Conservation (phyloP, 2,888 invertebrate genomes). For the Drosophila leonis region DNA sequence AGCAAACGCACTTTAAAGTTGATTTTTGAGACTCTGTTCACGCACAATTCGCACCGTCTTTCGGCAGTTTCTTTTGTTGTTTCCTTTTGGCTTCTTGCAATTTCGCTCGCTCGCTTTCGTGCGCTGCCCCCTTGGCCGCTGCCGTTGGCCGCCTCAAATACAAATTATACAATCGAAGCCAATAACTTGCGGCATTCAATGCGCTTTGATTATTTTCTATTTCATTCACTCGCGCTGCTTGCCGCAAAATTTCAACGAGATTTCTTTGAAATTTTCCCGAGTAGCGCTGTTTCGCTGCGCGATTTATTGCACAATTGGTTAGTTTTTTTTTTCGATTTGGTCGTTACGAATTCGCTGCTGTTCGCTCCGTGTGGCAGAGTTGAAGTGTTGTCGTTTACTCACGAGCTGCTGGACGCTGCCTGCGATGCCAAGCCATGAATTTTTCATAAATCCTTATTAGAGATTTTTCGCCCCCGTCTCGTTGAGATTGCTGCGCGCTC, state of each 20-base stretch:
- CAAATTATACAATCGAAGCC: conserved; percentile 71
- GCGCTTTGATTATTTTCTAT: conserved; percentile 6
- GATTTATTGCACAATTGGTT: conserved; percentile 63
- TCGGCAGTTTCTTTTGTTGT: not conserved
- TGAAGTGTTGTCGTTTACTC: conserved; percentile 84
- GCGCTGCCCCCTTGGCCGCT: conserved; percentile 57
- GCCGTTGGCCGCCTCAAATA: conserved; percentile 62
- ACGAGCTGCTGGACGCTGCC: conserved; percentile 75
- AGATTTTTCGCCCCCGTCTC: conserved; percentile 69
- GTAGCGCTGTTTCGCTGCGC: conserved; percentile 25
- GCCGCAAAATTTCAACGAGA: conserved; percentile 2
- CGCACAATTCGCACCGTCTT: conserved; percentile 17
- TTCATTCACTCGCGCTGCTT: conserved; percentile 59
- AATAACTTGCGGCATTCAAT: conserved; percentile 42
- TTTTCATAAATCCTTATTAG: conserved; percentile 81
- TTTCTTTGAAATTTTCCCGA: conserved; percentile 19
- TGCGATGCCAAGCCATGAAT: conserved; percentile 79
- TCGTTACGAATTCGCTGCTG: conserved; percentile 41
- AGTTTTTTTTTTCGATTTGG: conserved; percentile 17
- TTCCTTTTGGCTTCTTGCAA: not conserved
- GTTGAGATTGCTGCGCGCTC: conserved; percentile 70
- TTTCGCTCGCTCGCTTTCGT: conserved; percentile 18
- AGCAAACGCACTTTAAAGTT: conserved; percentile 38
- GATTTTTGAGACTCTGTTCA: conserved; percentile 33
- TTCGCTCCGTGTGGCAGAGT: conserved; percentile 80